Percentiles rank a stretch among this genome's conserved stretches.
These are phyloP conservation scores for Gila orcuttii DNA, from an alignment of 2,113 vertebrate genomes.

Conservation along the genomic window DNA sequence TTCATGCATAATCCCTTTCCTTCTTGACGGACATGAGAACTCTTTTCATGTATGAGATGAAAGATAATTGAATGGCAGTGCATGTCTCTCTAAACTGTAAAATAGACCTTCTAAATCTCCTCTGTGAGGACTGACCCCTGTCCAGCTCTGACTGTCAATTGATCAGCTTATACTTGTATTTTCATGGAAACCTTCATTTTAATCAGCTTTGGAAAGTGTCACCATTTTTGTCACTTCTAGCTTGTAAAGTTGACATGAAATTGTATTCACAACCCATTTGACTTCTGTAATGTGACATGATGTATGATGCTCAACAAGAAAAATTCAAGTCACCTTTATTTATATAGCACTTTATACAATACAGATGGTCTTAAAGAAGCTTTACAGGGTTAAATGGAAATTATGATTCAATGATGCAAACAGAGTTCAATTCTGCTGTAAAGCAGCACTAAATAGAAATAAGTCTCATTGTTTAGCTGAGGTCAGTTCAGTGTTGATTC, in stretches of 20 bases:
- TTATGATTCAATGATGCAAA: too few species aligned
- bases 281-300: neutral
- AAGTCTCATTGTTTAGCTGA: too few species aligned
- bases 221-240: neutral
- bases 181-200: neutral
- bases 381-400: too few species aligned
- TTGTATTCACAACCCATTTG: neutral
- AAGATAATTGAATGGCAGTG: slow-evolving; percentile 3
- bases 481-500: too few species aligned
- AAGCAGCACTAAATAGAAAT: too few species aligned
- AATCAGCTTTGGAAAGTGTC: neutral
- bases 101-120: neutral
- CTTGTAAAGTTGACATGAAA: neutral
- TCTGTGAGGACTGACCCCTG: neutral
- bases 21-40: neutral
- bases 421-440: too few species aligned
- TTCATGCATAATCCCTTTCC: neutral
- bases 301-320: neutral
- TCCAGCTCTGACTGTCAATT: neutral
- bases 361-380: too few species aligned
- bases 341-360: too few species aligned
- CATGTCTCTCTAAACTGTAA: neutral
- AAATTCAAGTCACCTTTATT: neutral
- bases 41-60: slow-evolving; percentile 10
- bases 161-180: neutral